phyloP scores from a whole-genome alignment of 2,888 invertebrate genomes.

The Drosophila dives region DNA sequence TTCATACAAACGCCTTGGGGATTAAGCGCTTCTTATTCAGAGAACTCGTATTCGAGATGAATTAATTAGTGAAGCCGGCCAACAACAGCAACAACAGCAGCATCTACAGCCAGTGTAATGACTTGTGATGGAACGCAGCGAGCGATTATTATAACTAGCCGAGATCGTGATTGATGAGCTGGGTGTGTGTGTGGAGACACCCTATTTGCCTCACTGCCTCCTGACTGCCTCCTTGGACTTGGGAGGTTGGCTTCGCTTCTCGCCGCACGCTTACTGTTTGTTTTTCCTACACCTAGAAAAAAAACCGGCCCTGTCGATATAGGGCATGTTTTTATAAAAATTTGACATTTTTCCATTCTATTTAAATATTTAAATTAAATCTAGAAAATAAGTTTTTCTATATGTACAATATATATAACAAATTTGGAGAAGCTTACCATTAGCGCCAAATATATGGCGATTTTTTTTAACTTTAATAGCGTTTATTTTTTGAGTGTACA shows the following conservation, averaged over 20 bases:
- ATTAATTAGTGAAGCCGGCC: constrained; percentile 67
- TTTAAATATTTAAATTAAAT: neutral
- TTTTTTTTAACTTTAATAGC: neutral
- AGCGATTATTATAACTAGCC: constrained; percentile 49
- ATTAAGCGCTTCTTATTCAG: constrained; percentile 30
- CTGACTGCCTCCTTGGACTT: constrained; percentile 17
- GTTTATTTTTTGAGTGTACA: neutral
- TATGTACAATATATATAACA: neutral
- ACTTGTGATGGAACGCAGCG: constrained; percentile 39
- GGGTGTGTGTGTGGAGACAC: constrained; percentile 54
- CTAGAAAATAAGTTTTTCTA: neutral
- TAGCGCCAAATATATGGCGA: neutral
- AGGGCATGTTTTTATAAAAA: neutral
- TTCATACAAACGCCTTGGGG: constrained; percentile 39
- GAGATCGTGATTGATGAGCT: constrained; percentile 68
- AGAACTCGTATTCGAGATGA: constrained; percentile 61
- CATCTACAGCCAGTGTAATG: constrained; percentile 27
- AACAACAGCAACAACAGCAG: neutral
- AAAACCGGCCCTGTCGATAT: neutral
- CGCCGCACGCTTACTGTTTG: constrained; percentile 27
- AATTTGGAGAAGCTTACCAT: too few species aligned
- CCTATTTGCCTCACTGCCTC: constrained; percentile 9
- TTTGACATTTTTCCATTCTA: neutral
- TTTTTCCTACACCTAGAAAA: constrained; percentile 22
- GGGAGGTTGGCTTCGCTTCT: constrained; percentile 7